These are phyloP conservation scores for Oxytorus armatus DNA, from an alignment of 2,888 invertebrate species.

Conservation along the genomic window DNA sequence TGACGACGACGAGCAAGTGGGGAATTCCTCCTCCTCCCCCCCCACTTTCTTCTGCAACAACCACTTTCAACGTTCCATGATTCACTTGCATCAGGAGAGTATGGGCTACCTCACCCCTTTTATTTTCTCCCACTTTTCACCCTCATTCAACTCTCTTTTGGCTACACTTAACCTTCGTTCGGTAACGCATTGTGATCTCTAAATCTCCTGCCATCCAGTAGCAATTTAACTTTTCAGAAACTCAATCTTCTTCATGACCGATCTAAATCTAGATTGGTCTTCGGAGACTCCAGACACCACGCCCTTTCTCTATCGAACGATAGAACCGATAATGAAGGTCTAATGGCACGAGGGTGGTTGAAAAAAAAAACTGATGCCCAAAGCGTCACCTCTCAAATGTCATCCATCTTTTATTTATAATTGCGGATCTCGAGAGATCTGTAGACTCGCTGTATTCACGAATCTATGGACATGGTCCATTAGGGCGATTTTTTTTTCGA, in stretches of 20 bases:
- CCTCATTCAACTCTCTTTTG: not conserved
- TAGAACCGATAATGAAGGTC: no score
- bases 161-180: not conserved
- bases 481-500: no score
- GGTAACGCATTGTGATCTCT: not conserved
- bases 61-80: not conserved
- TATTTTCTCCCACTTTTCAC: not conserved
- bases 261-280: not conserved
- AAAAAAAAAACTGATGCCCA: no score
- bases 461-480: no score
- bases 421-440: no score
- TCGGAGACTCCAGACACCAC: not conserved
- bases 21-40: slow-evolving; percentile 6
- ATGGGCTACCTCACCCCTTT: not conserved
- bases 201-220: not conserved
- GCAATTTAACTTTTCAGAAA: slow-evolving; percentile 59
- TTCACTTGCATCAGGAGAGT: slow-evolving; percentile 10
- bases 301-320: no score
- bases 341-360: no score
- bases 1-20: slow-evolving; percentile 29
- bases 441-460: no score
- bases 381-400: no score
- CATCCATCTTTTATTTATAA: no score
- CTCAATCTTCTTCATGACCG: slow-evolving; percentile 32
- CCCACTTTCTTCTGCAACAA: not conserved